Conservation (phyloP, 2,888 invertebrate species). For the Sarcophaga carnaria region DNA sequence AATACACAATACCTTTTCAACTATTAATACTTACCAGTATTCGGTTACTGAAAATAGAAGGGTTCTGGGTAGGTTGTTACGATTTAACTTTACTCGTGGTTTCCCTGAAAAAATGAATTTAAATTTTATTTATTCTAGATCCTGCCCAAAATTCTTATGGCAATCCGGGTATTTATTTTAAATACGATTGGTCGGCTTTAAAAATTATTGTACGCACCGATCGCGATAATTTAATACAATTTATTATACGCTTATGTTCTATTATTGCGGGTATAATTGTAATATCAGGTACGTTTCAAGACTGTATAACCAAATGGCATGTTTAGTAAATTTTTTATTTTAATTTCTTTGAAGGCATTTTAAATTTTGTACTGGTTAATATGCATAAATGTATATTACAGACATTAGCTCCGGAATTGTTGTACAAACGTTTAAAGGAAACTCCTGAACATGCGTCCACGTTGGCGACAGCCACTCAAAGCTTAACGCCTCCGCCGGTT, state of each 20-base stretch:
- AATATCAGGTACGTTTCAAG: constrained; percentile 85
- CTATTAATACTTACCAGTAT: constrained; percentile 93
- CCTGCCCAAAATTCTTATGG: constrained; percentile 92
- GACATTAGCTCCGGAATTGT: constrained; percentile 73
- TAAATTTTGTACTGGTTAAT: constrained; percentile 74
- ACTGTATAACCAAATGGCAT: not conserved
- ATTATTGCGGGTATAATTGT: constrained; percentile 96
- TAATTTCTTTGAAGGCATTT: constrained; percentile 70
- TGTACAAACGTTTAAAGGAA: constrained; percentile 70
- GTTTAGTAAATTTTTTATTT: not conserved
- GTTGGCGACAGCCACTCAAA: not conserved
- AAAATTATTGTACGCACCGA: constrained; percentile 92
- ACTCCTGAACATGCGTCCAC: constrained; percentile 23
- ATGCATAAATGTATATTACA: constrained; percentile 72
- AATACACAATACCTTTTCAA: constrained; percentile 89
- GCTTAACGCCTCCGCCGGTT: not conserved
- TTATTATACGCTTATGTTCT: constrained; percentile 93
- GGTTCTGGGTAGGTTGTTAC: constrained; percentile 84
- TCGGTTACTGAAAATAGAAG: constrained; percentile 95
- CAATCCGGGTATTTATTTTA: constrained; percentile 96
- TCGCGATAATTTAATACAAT: constrained; percentile 89
- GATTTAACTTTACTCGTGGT: not conserved
- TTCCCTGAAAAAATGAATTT: not conserved
- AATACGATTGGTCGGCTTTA: constrained; percentile 96
- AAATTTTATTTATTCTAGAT: constrained; percentile 75